Base-by-base conservation (phyloP, 2,113 vertebrate species). In the Archilochus colubris region DNA sequence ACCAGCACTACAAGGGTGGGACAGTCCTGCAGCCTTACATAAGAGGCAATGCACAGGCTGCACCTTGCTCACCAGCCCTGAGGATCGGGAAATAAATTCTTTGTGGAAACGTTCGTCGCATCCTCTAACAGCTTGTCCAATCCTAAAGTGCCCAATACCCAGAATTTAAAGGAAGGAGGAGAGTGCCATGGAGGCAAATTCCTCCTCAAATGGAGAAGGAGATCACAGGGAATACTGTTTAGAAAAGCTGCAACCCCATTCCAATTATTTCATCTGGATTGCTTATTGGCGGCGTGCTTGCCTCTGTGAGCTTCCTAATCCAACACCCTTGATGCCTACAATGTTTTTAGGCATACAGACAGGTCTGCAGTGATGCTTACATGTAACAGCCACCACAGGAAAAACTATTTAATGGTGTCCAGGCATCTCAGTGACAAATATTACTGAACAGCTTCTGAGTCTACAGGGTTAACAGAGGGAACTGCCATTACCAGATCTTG, bases 401-500 rank as follows among this genome's bases (percentile, higher is more conserved):
- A 70, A 55, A 44, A 10, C 27, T 25, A 21, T 24, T 5, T 16
- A 63, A 16, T 17, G 20, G 40, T 33, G 14, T 12, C 48, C n/a
- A 67, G 27, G 53, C 12, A 31, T 14, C 46, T 54, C 70, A 9
- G 20, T 18, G 30, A 68, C 2, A 3, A 43, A 15, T 6, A n/a
- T 7, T 12, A 68, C 69, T 75, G 31, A 82, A 1, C 20, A 27
- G 24, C 44, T 48, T 38, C 53, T 72, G 86, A 81, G 66, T 54
- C 82, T 64, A 48, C 2, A 15, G 33, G 25, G 91, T 96, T 81
- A 96, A 94, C 19, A 79, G 6, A 11, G 3, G 9, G 83, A 96
- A 28, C 7, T 59, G 86, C 22, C 92, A 97, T 97, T 98, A 99
- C 99, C 99, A 97, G 99, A 99, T 95, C 99, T 98, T 58, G 99